A percentile compares a stretch with the other conserved stretches of the same genome.
Conservation (phyloP, 2,113 vertebrate species). For the Heliornis fulica region DNA sequence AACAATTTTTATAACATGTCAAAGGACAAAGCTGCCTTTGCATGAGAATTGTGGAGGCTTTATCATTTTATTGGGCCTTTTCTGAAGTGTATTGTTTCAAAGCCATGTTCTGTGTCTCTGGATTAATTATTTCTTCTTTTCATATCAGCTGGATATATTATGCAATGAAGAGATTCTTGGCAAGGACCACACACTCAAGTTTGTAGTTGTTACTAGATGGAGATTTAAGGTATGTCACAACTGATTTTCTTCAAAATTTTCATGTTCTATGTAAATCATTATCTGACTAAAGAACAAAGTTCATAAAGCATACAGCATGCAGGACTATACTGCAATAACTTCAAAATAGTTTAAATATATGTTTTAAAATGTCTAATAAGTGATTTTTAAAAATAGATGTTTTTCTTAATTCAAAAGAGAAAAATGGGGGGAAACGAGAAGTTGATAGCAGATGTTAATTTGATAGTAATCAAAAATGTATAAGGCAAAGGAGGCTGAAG, state of each 20-base stretch:
- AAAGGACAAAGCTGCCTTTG: neutral
- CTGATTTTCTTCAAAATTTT: neutral
- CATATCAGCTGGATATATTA: constrained; percentile 91
- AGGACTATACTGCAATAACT: neutral
- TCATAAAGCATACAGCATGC: neutral
- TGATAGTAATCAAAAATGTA: neutral
- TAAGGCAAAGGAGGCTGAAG: neutral
- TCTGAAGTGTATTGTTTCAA: neutral
- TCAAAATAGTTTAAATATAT: neutral
- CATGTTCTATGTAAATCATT: neutral
- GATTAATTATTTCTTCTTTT: neutral
- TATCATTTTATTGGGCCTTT: neutral
- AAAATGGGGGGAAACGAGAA: neutral
- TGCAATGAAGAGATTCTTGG: constrained; percentile 97
- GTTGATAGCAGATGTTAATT: neutral
- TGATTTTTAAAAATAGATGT: neutral
- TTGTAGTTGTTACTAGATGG: constrained; percentile 95
- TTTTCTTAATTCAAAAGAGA: neutral
- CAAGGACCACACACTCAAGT: constrained; percentile 96
- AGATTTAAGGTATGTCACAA: constrained; percentile 87
- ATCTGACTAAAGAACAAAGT: neutral
- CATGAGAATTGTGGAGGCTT: neutral
- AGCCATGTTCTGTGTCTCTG: neutral
- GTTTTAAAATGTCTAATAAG: neutral
- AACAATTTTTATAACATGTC: neutral